A percentile compares a stretch with the other conserved stretches of the same genome.
Evolutionary conservation across 2,797 vertebrate genomes (phyloP).

Genomic region (Falco peregrinus): DNA sequence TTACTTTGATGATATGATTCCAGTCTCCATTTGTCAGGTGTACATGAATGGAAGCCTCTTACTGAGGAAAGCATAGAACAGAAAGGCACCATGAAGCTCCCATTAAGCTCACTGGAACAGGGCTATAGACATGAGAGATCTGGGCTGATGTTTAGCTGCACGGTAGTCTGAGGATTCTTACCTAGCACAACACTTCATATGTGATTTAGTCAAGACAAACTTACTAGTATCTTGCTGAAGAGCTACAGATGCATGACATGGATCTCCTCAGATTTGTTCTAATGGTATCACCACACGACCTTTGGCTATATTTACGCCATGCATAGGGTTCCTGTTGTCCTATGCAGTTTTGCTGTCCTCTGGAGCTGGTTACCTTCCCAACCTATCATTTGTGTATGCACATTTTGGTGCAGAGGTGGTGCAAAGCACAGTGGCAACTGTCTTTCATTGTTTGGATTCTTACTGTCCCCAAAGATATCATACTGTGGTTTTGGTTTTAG

Average conservation of each 20-base stretch:
- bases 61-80: background rate
- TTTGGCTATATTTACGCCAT: background rate
- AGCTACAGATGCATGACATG: background rate
- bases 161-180: background rate
- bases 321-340: background rate
- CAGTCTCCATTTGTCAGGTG: background rate
- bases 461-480: background rate
- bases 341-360: background rate
- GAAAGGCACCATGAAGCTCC: background rate
- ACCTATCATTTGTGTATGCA: background rate
- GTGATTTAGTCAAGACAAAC: background rate
- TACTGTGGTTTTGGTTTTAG: background rate
- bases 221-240: background rate
- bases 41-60: background rate
- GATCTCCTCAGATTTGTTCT: background rate
- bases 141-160: background rate
- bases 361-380: background rate
- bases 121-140: background rate
- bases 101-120: background rate
- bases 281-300: background rate
- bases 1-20: background rate
- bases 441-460: background rate
- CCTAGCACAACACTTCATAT: background rate
- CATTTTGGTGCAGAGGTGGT: background rate
- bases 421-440: background rate